phyloP scores from a whole-genome alignment of 1,140 invertebrate species.

The Varroa destructor region DNA sequence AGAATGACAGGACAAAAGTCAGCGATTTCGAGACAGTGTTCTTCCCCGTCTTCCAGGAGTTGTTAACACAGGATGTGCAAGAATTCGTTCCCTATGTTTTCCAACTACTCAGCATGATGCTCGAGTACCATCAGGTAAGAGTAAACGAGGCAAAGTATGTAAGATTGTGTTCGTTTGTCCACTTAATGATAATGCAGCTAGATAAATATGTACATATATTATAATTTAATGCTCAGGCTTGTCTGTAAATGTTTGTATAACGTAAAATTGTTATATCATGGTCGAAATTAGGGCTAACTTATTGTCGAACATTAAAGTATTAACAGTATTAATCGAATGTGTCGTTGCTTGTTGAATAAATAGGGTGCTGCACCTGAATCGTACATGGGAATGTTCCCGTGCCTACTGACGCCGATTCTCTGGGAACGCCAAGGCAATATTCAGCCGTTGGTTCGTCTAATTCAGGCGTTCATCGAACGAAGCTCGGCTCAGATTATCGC shows the following conservation, averaged over 20 bases:
- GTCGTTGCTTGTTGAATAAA: too few species aligned
- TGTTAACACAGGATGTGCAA: constrained; percentile 82
- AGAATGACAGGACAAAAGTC: constrained; percentile 59
- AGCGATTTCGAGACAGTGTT: constrained; percentile 75
- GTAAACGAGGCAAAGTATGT: too few species aligned
- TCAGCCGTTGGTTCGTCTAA: constrained; percentile 68
- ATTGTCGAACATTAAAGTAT: too few species aligned
- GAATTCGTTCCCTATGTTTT: constrained; percentile 96
- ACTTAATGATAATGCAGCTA: too few species aligned
- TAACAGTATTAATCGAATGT: too few species aligned
- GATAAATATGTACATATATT: too few species aligned
- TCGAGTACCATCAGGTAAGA: constrained; percentile 56
- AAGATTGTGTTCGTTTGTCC: too few species aligned
- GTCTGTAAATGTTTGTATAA: too few species aligned
- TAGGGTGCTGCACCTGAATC: constrained; percentile 51
- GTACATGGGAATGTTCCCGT: constrained; percentile 77
- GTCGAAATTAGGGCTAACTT: constrained; percentile 32
- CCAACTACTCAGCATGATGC: constrained; percentile 79
- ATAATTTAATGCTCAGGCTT: too few species aligned
- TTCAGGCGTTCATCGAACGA: constrained; percentile 68
- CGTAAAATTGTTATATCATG: constrained; percentile 22
- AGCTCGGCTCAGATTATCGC: constrained; percentile 58
- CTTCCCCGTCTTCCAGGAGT: constrained; percentile 82
- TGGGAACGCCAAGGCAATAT: constrained; percentile 88
- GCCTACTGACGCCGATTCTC: constrained; percentile 65